A percentile compares a stretch with the other conserved stretches of the same genome.
Conservation (phyloP, 2,888 invertebrate genomes). For the Sycophila texana region DNA sequence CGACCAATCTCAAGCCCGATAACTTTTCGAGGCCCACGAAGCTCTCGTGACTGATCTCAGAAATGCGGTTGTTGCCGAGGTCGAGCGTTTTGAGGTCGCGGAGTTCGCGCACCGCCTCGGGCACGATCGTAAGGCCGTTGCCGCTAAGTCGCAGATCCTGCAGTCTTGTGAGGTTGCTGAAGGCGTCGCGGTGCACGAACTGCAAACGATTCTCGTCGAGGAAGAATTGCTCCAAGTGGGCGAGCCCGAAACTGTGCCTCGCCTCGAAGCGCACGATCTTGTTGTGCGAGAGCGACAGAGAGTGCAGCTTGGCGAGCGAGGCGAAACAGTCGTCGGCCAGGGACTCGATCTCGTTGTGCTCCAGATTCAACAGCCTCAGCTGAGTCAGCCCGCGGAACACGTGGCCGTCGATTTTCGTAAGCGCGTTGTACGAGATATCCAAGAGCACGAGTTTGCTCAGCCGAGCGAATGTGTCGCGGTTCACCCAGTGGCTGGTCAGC, state of each 20-base stretch:
- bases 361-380: conserved; percentile 85
- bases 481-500: conserved; percentile 86
- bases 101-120: conserved; percentile 83
- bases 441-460: conserved; percentile 85
- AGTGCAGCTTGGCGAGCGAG: conserved; percentile 86
- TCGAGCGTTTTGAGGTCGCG: conserved; percentile 86
- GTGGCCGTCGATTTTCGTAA: conserved; percentile 83
- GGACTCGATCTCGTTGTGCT: conserved; percentile 83
- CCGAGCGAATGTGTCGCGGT: conserved; percentile 86
- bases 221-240: conserved; percentile 84
- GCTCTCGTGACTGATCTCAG: conserved; percentile 82
- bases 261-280: conserved; percentile 83
- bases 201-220: conserved; percentile 86
- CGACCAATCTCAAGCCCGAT: conserved; percentile 86
- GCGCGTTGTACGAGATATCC: conserved; percentile 84
- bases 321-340: conserved; percentile 86
- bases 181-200: conserved; percentile 82
- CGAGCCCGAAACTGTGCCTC: conserved; percentile 84
- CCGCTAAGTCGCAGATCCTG: conserved; percentile 87
- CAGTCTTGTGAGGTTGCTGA: conserved; percentile 84
- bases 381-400: conserved; percentile 86
- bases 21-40: conserved; percentile 86
- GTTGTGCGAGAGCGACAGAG: conserved; percentile 85
- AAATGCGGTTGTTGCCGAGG: conserved; percentile 88
- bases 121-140: conserved; percentile 84